Evolutionary conservation across 2,888 invertebrate species (phyloP), one percentile per base, ranked within the genome.

Genomic region (Atethmia centrago): DNA sequence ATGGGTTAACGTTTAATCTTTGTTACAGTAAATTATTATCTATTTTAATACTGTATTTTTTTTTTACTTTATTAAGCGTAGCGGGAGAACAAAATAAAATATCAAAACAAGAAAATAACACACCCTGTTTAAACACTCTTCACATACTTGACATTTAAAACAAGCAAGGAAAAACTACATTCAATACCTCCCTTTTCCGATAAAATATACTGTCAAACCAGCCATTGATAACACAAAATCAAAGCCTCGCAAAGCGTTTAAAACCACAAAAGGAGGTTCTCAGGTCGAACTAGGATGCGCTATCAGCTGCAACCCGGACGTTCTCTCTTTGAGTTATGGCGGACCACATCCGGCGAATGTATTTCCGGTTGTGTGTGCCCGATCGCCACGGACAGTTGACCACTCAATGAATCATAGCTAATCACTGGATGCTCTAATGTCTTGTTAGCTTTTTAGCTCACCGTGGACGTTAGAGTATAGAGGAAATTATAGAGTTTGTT

Each of bases 251-350:
- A 80, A 69, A 76, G 62, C 73, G 71, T 79, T 86, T 87, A 74
- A 85, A 84, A 87, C 81, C 77, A 86, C 82, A 85, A 86, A 88
- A 87, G 85, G 88, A 84, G 85, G 81, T 85, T 77, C 87, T 80
- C 88, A 88, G 86, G 83, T 85, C 82, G 83, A 84, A 87, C 82
- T 87, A 83, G 87, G 88, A 83, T 87, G 81, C 87, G 82, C 87
- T 94, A 94, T 94, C 94, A 91, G 92, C 91, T 91, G 90, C 88
- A 86, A 85, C 85, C 91, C 93, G 95, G 95, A 95, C 86, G 90
- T 88, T 86, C 90, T 89, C 89, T 88, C 93, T 93, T 93, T 96
- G 96, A 96, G 90, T 96, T 95, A 96, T 93, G 93, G 93, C 91
- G 89, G 89, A 91, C 93, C 94, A 90, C 93, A 91, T 96, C 96